phyloP scores from a whole-genome alignment of 1,140 invertebrate species.

The Helicoverpa armigera region DNA sequence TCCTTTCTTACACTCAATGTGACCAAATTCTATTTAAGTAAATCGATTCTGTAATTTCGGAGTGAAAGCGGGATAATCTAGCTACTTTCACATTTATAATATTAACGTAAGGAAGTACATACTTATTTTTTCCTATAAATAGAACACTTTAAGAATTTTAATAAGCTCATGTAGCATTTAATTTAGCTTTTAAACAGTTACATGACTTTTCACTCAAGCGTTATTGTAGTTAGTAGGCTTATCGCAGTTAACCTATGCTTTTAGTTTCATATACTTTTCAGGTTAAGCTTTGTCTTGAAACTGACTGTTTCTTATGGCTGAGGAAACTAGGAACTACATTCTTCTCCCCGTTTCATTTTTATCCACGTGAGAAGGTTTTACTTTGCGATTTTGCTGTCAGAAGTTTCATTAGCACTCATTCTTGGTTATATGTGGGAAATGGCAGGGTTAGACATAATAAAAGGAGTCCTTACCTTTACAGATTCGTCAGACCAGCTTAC shows the following conservation, averaged over 20 bases:
- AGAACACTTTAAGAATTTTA: constrained; percentile 25
- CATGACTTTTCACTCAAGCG: constrained; percentile 14
- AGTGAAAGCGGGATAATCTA: no score
- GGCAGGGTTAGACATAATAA: background rate
- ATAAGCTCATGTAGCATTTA: background rate
- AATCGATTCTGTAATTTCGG: no score
- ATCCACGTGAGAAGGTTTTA: no score
- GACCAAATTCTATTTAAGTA: no score
- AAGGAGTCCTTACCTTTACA: constrained; percentile 69
- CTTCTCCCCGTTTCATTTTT: no score
- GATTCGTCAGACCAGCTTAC: constrained; percentile 78
- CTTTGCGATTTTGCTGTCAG: no score
- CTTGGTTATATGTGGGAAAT: no score
- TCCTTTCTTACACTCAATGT: constrained; percentile 18
- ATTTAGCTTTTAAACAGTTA: constrained; percentile 19
- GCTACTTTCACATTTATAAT: no score
- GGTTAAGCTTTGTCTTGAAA: background rate
- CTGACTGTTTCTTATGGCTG: no score
- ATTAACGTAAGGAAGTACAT: no score
- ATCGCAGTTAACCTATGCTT: background rate
- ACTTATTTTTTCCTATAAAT: background rate
- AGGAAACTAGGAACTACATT: no score
- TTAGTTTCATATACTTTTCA: background rate
- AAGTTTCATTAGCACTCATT: no score
- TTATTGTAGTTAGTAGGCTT: background rate